Conservation (phyloP, 1,140 invertebrate species). For the Trypoxylus dichotomus region DNA sequence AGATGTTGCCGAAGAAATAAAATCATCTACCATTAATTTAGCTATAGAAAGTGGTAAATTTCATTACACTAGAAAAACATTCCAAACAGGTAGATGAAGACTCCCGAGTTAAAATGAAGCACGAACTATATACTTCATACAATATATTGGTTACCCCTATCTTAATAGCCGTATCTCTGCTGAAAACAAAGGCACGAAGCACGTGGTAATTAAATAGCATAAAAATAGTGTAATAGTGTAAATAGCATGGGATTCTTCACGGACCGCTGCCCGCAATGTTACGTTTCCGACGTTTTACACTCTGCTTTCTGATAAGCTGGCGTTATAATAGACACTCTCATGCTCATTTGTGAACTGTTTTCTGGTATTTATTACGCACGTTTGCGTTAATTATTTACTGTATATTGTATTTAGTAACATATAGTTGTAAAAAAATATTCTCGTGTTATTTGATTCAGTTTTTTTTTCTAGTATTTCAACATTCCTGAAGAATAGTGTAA, state of each 20-base stretch:
- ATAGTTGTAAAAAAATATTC: background rate
- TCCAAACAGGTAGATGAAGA: conserved; percentile 3
- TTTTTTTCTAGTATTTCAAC: conserved; percentile 19
- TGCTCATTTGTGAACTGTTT: conserved; percentile 41
- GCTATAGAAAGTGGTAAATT: conserved; percentile 14
- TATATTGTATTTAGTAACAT: conserved; percentile 6
- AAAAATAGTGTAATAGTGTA: conserved; percentile 47
- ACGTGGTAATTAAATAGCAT: conserved; percentile 43
- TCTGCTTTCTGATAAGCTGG: conserved; percentile 40
- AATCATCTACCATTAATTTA: conserved; percentile 9
- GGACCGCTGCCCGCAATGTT: conserved; percentile 42
- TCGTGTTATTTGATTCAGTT: conserved; percentile 1
- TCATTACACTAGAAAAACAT: conserved; percentile 8
- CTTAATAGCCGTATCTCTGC: background rate
- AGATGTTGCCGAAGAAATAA: background rate
- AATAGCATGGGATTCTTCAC: conserved; percentile 47
- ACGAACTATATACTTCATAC: background rate
- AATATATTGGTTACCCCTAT: background rate
- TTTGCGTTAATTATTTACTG: conserved; percentile 37
- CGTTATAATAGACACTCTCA: conserved; percentile 43
- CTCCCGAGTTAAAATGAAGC: background rate
- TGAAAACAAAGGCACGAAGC: conserved; percentile 36
- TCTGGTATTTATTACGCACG: conserved; percentile 41
- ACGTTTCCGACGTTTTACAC: conserved; percentile 44
- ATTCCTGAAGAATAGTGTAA: background rate